Percentiles rank a stretch among this genome's conserved stretches.
These are phyloP conservation scores for Acomys russatus DNA, from an alignment of 2,797 vertebrate species.

Conservation along the genomic window DNA sequence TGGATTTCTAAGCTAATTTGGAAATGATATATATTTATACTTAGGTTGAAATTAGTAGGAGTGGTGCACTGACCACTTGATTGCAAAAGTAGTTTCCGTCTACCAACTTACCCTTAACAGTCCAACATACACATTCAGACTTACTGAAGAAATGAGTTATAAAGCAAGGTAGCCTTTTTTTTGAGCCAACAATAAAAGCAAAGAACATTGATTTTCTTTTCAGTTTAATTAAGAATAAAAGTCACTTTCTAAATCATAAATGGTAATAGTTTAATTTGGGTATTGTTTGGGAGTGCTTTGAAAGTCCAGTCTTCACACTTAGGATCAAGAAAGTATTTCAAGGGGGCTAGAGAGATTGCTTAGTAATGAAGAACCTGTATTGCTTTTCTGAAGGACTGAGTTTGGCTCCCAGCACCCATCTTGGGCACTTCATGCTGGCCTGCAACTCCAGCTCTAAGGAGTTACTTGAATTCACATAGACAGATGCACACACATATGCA, in stretches of 20 bases:
- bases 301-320: conserved; percentile 53
- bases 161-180: neutral
- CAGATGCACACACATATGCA: no score
- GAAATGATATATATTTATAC: conserved; percentile 49
- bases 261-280: conserved; percentile 10
- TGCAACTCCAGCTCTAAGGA: neutral
- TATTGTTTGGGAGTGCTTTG: conserved; percentile 21
- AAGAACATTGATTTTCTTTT: conserved; percentile 38
- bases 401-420: neutral
- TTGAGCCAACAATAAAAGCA: conserved; percentile 45
- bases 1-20: conserved; percentile 53
- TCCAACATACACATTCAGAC: conserved; percentile 46
- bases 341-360: neutral
- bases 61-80: conserved; percentile 33
- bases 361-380: no score
- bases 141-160: neutral
- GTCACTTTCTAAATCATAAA: conserved; percentile 49
- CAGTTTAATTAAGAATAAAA: conserved; percentile 50
- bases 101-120: conserved; percentile 57
- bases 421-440: neutral
- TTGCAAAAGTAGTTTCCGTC: conserved; percentile 64
- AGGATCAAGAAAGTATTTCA: conserved; percentile 3
- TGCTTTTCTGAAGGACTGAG: neutral
- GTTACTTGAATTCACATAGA: neutral
- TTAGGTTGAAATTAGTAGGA: conserved; percentile 44